Evolutionary conservation across 2,888 invertebrate genomes (phyloP), one percentile per base, ranked within the genome.

Genomic region (Seira musarum): DNA sequence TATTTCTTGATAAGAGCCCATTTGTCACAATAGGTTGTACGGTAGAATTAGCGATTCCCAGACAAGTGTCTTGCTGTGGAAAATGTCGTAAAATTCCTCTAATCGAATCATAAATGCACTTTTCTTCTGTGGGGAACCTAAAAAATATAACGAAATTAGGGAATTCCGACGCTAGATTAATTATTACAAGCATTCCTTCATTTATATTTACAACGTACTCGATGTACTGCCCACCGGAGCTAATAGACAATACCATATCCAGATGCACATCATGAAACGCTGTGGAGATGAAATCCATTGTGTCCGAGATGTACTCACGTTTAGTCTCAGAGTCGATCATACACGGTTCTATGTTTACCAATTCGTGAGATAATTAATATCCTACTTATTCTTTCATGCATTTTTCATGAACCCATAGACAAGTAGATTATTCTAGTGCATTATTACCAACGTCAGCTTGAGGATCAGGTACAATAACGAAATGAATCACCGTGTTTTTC

Each of bases 401-500:
- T n/a, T n/a, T n/a, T n/a, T n/a, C n/a, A n/a, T n/a, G n/a, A n/a
- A n/a, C n/a, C n/a, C n/a, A n/a, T n/a, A n/a, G n/a, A n/a, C n/a
- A n/a, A n/a, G n/a, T n/a, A n/a, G n/a, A n/a, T n/a, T n/a, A n/a
- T n/a, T n/a, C n/a, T n/a, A n/a, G n/a, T n/a, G n/a, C n/a, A n/a
- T n/a, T n/a, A 35, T 76, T 76, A 76, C 76, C 76, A 57, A 64
- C 21, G 10, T 69, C 70, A 17, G 76, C 66, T 24, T 49, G 71
- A 22, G 67, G 30, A 5, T 80, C 69, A 1, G 78, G 71, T 53
- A 76, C 69, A 3, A 79, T 46, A 24, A 82, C 66, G 67, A 97
- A 92, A 88, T 96, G 95, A 49, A 97, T 88, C 2, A 95, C 94
- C 0, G 93, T 91, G 83, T 92, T 93, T 68, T 93, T 90, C 3